Evolutionary conservation across 1,140 invertebrate genomes (phyloP), one percentile per base, ranked within the genome.

Genomic region (Drosophila nigromelanica): DNA sequence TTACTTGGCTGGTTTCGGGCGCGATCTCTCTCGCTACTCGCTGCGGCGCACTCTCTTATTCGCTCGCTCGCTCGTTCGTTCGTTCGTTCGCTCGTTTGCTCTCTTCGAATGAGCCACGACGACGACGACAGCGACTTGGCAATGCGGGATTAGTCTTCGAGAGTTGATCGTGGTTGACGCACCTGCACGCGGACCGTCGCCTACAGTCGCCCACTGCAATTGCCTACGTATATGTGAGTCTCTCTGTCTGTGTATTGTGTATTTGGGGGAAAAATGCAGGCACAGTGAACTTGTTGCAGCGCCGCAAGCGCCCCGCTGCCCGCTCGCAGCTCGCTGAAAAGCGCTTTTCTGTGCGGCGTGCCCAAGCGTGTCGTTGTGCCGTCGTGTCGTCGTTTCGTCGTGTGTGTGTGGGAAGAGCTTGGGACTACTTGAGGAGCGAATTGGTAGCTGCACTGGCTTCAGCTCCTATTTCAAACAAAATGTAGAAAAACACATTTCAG

Each of bases 391-490:
- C n/a, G n/a, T n/a, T n/a, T n/a, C n/a, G 52, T 39, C 68, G 80
- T 45, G 62, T 78, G 80, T 85, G 90, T 91, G 90, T 91, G 90
- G 90, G 90, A 90, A 91, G 90, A 91, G 90, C 86, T 91, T 85
- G 87, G 90, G 90, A 91, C 90, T 91, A 91, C 90, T 91, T 90
- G 90, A 91, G 90, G 90, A 91, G 90, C 90, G 87, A 91, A 86
- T 90, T 91, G 90, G 90, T 91, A 91, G 90, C 90, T 91, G 90
- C 90, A 91, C 90, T 90, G 83, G 90, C 90, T 90, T 91, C 90
- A 91, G 90, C 90, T 91, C 90, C 90, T 90, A 91, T 91, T 91
- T 91, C 90, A 91, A 91, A 90, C 90, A 91, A 89, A 91, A 91
- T 91, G 83, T 89, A 91, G 87, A 85, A 90, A 91, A 91, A 91